A percentile compares a stretch with the other conserved stretches of the same genome.
These are phyloP conservation scores for Sturnus vulgaris DNA, from an alignment of 2,113 vertebrate genomes.

Conservation along the genomic window DNA sequence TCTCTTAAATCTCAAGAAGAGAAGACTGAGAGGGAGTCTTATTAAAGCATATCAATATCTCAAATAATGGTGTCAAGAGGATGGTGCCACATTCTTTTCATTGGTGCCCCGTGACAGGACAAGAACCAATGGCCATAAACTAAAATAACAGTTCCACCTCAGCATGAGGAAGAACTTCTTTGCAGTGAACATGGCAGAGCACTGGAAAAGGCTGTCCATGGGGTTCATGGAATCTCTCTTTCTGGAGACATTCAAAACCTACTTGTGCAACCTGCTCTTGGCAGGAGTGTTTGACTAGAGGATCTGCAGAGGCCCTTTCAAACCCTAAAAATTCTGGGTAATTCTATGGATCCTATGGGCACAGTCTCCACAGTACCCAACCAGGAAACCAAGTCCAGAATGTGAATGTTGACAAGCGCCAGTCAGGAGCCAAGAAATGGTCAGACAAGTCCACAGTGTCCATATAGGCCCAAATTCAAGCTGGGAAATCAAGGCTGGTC, in stretches of 20 bases:
- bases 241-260: background rate
- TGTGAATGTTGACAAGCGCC: accelerated
- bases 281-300: background rate
- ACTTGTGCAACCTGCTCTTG: background rate
- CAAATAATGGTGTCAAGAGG: background rate
- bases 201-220: accelerated
- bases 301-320: background rate
- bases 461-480: background rate
- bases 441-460: background rate
- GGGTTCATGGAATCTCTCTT: accelerated
- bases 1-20: background rate
- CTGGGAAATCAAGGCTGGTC: background rate
- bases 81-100: accelerated
- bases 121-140: background rate
- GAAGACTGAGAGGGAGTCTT: background rate
- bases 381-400: background rate
- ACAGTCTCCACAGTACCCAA: accelerated
- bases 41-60: background rate
- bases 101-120: background rate
- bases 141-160: background rate
- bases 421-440: background rate
- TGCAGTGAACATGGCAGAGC: accelerated
- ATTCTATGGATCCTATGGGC: background rate
- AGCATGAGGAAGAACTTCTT: background rate
- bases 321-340: background rate